Percentiles rank a stretch among this genome's conserved stretches.
Conservation (phyloP, 1,140 invertebrate species). For the Zaprionus nigranus region DNA sequence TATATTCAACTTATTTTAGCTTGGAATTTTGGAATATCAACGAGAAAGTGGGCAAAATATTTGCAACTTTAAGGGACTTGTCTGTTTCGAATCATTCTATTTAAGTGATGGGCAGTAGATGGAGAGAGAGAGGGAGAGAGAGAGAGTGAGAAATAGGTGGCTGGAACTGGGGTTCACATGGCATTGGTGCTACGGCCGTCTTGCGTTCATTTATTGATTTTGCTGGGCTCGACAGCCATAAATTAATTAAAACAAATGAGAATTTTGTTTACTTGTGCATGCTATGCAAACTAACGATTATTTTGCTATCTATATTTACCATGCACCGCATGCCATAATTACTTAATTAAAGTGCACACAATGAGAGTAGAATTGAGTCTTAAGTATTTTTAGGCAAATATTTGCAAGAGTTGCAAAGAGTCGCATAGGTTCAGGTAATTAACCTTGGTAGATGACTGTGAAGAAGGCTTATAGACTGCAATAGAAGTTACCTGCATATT, state of each 20-base stretch:
- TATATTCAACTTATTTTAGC: not conserved
- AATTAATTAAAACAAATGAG: slow-evolving; percentile 46
- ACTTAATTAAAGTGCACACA: slow-evolving; percentile 12
- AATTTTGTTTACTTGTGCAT: slow-evolving; percentile 29
- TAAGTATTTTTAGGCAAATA: not conserved
- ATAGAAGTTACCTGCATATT: too few species aligned
- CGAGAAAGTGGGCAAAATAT: slow-evolving; percentile 20
- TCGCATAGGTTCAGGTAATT: too few species aligned
- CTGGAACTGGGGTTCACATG: not conserved
- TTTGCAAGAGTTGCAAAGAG: not conserved
- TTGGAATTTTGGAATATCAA: not conserved
- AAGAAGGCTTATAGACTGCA: too few species aligned
- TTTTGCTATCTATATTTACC: not conserved
- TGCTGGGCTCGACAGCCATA: slow-evolving; percentile 13
- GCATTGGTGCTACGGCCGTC: not conserved
- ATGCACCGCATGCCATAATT: not conserved
- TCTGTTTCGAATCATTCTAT: slow-evolving; percentile 11
- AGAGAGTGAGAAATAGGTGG: not conserved
- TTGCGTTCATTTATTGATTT: slow-evolving; percentile 39
- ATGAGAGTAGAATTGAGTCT: not conserved
- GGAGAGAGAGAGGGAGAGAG: not conserved
- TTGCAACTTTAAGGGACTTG: slow-evolving; percentile 7
- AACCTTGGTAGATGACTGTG: too few species aligned
- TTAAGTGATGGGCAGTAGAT: slow-evolving; percentile 18
- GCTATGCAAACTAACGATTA: not conserved